Base-by-base conservation (phyloP, 2,797 vertebrate species). In the Cottoperca gobio region DNA sequence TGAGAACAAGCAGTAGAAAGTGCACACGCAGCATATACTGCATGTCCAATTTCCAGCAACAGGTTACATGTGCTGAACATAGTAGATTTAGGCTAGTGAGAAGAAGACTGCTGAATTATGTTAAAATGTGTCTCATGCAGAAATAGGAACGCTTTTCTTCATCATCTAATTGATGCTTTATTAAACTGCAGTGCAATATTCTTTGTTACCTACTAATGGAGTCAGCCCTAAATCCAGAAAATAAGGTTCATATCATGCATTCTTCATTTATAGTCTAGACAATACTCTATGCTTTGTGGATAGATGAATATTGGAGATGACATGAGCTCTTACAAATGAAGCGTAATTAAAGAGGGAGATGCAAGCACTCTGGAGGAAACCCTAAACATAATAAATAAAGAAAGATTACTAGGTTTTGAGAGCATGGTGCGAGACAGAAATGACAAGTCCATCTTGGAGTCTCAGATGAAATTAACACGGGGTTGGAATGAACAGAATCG, bases 391-490 rank as follows among this genome's bases (percentile, higher is more conserved):
- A 84, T 52, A 83, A 89, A 84, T 74, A 79, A 77, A 78, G 49
- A 70, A 71, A 80, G 81, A 79, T 82, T 78, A 55, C 43, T 55
- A 73, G 40, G 66, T 79, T 67, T 73, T 71, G 78, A 65, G 71
- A 57, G 53, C 68, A 69, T 2, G 48, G 63, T 85, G 79, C n/a
- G 26, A 84, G 88, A 79, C 72, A 82, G 73, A 86, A 82, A 89
- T 85, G 86, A 84, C 86, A 86, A 83, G 72, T 92, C 82, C 83
- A 81, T 82, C 69, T 79, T 83, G 73, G 80, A 84, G 71, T 80
- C 84, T 90, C 74, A 85, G 82, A 91, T 90, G 83, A 92, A 89
- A 88, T 94, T 91, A 94, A 92, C 89, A 81, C 78, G 81, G 91
- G 82, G 69, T 84, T 80, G 84, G 89, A 91, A 93, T 90, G 89